A percentile compares a stretch with the other conserved stretches of the same genome.
These are phyloP conservation scores for Cryptocephalus moraei DNA, from an alignment of 2,888 invertebrate species.

Conservation along the genomic window DNA sequence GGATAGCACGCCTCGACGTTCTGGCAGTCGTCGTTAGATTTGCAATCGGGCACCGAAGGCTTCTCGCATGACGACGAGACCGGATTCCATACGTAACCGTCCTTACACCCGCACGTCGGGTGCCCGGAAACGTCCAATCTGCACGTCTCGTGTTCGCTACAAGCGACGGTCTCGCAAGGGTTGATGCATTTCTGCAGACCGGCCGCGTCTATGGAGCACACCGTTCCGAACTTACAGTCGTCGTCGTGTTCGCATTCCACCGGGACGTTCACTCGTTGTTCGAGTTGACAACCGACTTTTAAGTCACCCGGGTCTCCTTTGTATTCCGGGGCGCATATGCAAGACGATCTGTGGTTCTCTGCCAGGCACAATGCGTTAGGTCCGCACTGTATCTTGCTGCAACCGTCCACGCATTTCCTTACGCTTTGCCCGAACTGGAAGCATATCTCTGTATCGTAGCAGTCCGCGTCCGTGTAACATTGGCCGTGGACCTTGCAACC, in stretches of 20 bases:
- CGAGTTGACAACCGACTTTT: constrained; percentile 65
- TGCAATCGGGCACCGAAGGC: constrained; percentile 77
- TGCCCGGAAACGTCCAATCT: constrained; percentile 53
- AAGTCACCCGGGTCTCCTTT: constrained; percentile 75
- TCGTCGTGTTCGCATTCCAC: constrained; percentile 56
- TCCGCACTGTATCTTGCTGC: constrained; percentile 79
- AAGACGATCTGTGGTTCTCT: constrained; percentile 74
- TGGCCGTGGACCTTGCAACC: constrained; percentile 69
- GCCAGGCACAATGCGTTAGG: constrained; percentile 82
- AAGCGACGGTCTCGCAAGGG: constrained; percentile 70
- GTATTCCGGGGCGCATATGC: constrained; percentile 76
- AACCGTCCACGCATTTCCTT: constrained; percentile 78
- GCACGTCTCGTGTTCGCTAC: constrained; percentile 75
- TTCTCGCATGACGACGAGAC: constrained; percentile 72
- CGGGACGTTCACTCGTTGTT: constrained; percentile 44
- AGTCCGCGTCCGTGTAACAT: constrained; percentile 73
- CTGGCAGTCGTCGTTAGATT: constrained; percentile 59
- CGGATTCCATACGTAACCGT: constrained; percentile 75
- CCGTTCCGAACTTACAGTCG: constrained; percentile 62
- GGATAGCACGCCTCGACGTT: constrained; percentile 62
- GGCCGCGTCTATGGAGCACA: constrained; percentile 55
- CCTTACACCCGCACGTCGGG: constrained; percentile 71
- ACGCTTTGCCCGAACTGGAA: constrained; percentile 71
- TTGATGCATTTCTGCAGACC: constrained; percentile 62
- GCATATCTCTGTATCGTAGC: constrained; percentile 76